Base-by-base conservation (phyloP, 2,113 vertebrate species). In the Bothrops jararaca region DNA sequence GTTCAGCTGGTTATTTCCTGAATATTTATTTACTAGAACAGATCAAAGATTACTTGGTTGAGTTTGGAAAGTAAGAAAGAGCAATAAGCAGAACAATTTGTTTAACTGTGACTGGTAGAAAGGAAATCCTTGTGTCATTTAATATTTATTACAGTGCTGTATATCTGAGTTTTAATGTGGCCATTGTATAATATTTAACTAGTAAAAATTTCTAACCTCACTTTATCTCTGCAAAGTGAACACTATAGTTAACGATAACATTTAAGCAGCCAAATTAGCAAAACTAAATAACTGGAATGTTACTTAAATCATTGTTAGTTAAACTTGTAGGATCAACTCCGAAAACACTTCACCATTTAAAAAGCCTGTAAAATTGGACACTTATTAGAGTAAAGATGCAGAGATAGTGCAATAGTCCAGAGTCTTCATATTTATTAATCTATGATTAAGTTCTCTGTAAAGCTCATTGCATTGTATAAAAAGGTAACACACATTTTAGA, bases 401-500 rank as follows among this genome's bases (percentile, higher is more conserved):
- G 80, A 85, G 5, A 48, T 50, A 9, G 9, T 85, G 10, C 52
- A 24, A 85, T 42, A 85, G 34, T 12, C 60, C 52, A 74, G 13
- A 45, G 29, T 48, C n/a, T 42, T 48, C 5, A 20, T 23, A 80
- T 92, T 56, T 88, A 92, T 92, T 89, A 56, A 56, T 42, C 60
- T 80, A 45, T 39, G 24, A 15, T 39, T 89, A 45, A 29, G 29
- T 56, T 45, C 42, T 48, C 39, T 12, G 9, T 22, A 90, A n/a
- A 50, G 29, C 64, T 57, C 26, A 52, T 22, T 48, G 64, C 9
- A 18, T 58, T 57, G 54, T 39, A 60, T 92, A 50, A 34, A n/a
- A 80, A 85, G 92, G 42, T 22, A 58, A 90, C 26, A 29, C 54
- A 89, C 92, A 93, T 86, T 93, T 85, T 86, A 93, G 74, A 90